A percentile compares a stretch with the other conserved stretches of the same genome.
phyloP scores from a whole-genome alignment of 2,888 invertebrate genomes.

The Andricus curvator region DNA sequence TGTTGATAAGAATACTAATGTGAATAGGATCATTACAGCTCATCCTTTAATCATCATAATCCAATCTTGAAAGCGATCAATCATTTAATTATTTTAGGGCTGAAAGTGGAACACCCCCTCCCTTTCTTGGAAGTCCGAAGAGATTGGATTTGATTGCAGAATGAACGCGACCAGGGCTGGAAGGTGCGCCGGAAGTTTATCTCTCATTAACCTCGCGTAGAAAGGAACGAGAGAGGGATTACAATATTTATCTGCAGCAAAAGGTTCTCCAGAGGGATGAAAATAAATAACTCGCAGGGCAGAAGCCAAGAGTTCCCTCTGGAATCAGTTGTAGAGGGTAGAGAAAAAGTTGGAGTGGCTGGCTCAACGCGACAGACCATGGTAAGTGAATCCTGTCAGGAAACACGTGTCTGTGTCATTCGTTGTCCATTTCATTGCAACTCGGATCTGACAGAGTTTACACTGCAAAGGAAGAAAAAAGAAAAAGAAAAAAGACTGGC shows the following conservation, averaged over 20 bases:
- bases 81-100: not conserved
- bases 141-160: slow-evolving; percentile 3
- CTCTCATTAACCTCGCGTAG: not conserved
- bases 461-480: not conserved
- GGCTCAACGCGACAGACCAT: not conserved
- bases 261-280: not conserved
- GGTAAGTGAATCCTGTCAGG: slow-evolving; percentile 1
- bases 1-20: not conserved
- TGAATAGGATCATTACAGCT: not conserved
- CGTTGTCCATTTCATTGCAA: not conserved
- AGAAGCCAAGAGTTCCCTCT: not conserved
- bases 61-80: not conserved
- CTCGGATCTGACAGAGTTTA: not conserved
- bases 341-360: not conserved
- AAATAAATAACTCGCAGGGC: not conserved
- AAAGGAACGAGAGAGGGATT: not conserved
- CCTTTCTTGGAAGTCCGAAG: not conserved
- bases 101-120: not conserved
- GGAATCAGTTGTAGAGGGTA: not conserved
- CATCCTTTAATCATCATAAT: not conserved
- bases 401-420: not conserved
- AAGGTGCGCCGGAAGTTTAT: not conserved
- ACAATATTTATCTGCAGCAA: not conserved
- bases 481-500: not conserved
- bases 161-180: not conserved